Evolutionary conservation across 2,113 vertebrate species (phyloP).

Genomic region (Ciconia stormi): DNA sequence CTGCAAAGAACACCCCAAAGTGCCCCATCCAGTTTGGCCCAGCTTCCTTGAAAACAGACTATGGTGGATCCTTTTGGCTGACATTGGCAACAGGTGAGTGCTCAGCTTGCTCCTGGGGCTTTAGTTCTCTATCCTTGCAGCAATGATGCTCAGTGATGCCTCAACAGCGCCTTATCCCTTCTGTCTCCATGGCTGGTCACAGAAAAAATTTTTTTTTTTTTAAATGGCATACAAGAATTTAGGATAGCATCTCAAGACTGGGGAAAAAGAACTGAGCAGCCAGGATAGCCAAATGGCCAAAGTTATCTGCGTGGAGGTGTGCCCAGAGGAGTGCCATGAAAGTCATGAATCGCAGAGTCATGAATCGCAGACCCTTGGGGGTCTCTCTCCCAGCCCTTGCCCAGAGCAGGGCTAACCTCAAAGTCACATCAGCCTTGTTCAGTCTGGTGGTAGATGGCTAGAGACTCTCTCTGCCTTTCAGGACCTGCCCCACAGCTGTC

Average conservation of each 20-base stretch:
- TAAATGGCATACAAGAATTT: neutral
- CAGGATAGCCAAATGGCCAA: neutral
- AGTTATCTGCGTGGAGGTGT: neutral
- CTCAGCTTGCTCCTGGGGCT: neutral
- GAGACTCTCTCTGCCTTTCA: neutral
- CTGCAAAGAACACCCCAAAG: conserved; percentile 61
- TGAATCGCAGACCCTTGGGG: fast-evolving
- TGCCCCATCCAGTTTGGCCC: conserved; percentile 85
- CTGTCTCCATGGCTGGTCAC: neutral
- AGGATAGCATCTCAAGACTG: neutral
- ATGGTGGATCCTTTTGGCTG: conserved; percentile 91
- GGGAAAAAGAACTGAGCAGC: neutral
- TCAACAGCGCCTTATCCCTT: fast-evolving
- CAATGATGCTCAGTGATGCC: neutral
- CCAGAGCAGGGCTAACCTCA: neutral
- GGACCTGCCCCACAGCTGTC: neutral
- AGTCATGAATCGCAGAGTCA: neutral
- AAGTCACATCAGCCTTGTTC: neutral
- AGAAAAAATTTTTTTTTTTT: neutral
- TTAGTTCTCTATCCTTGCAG: neutral
- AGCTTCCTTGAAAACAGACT: conserved; percentile 72
- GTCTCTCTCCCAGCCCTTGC: neutral
- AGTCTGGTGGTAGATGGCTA: neutral
- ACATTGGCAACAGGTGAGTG: conserved; percentile 84
- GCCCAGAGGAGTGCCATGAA: neutral